A percentile compares a stretch with the other conserved stretches of the same genome.
phyloP scores from a whole-genome alignment of 1,140 invertebrate species.

The Nasonia giraulti region DNA sequence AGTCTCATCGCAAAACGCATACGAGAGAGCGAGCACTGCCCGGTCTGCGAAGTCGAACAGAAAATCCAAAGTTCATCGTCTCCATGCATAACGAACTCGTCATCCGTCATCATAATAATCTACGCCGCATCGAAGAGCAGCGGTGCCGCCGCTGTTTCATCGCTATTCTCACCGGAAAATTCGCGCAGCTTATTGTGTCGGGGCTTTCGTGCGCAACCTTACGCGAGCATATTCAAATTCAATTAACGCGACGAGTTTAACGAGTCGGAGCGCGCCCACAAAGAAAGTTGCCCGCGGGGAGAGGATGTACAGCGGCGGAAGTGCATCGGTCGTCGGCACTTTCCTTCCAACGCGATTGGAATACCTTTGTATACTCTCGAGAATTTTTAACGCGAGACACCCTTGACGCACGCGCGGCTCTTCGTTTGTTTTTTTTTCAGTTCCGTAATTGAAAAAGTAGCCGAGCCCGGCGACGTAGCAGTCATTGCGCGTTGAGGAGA shows the following conservation, averaged over 20 bases:
- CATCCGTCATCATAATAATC: too few relatives aligned
- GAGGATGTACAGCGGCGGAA: background rate
- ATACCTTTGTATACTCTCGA: too few relatives aligned
- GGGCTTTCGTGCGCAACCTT: background rate
- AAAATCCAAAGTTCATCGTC: too few relatives aligned
- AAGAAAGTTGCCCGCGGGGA: background rate
- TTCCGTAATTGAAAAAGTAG: conserved; percentile 6
- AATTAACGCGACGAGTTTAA: conserved; percentile 21
- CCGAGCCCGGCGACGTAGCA: background rate
- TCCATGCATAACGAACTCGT: too few relatives aligned
- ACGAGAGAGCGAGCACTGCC: too few relatives aligned
- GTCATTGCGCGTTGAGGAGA: background rate
- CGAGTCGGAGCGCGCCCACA: background rate
- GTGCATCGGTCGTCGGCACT: background rate
- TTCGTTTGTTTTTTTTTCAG: background rate
- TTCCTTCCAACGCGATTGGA: background rate
- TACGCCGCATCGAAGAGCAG: too few relatives aligned
- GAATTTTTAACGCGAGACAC: too few relatives aligned
- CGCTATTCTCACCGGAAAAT: background rate
- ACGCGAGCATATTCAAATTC: conserved; percentile 7
- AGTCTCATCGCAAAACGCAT: too few relatives aligned
- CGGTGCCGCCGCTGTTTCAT: too few relatives aligned
- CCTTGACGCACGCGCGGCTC: background rate
- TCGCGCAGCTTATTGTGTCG: background rate
- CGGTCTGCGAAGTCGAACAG: too few relatives aligned